Evolutionary conservation across 2,888 invertebrate species (phyloP), one percentile per base, ranked within the genome.

Genomic region (Eurytoma adleriae): DNA sequence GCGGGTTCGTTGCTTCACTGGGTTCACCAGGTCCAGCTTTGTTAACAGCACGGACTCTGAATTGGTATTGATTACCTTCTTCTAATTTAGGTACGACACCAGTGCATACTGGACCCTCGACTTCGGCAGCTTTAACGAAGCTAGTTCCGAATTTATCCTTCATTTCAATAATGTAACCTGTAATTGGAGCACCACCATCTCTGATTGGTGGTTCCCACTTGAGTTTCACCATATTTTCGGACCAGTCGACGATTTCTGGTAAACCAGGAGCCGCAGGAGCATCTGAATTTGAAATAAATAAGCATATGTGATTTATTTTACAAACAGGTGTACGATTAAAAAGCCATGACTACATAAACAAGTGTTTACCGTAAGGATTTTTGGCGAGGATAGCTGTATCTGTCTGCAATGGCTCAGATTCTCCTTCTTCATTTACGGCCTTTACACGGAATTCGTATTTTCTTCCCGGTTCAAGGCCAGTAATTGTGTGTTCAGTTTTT

Each of bases 371-470:
- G 91, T 95, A 99, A 24, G 99, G 99, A 94, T 99, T 99, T 92
- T 99, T 99, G 74, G 99, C 99, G 14, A 98, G 91, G 79, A 96
- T 96, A 0, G 97, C 94, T 54, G 95, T 94, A 86, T 98, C 97
- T 0, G 97, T 96, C 84, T 97, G 97, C 66, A 99, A 91, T 7
- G 99, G 98, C 86, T 99, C 99, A 0, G 98, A 98, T 90, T 97
- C 97, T 4, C 99, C 99, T 91, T 99, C 98, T 88, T 98, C 97
- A 91, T 99, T 99, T 13, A 97, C 94, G 10, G 99, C 99, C 88
- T 97, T 97, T 0, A 99, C 98, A 80, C 99, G 94, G 94, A 99
- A 99, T 90, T 98, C 96, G 92, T 99, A 99, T 81, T 98, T 96
- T 91, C 97, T 97, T 84, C 97, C 97, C 75, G 98, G 97, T 91